Evolutionary conservation across 1,140 invertebrate species (phyloP), one percentile per base, ranked within the genome.

Genomic region (Procambarus clarkii): DNA sequence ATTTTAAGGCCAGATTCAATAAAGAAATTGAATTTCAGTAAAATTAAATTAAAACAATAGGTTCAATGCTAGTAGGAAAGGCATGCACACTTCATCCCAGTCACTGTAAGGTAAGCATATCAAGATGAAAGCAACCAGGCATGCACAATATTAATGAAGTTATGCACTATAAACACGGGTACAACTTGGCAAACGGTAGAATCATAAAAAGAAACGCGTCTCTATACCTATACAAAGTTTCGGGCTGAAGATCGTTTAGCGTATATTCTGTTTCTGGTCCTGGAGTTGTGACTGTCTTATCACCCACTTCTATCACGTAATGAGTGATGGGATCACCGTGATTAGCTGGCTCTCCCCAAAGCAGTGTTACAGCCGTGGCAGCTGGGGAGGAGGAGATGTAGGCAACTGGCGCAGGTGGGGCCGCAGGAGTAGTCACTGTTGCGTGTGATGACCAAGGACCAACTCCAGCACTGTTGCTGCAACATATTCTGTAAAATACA

Each of bases 241-340:
- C 95, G 54, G 96, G 96, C 54, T 94, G 91, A 71, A 96, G 94
- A 83, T 95, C 94, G 60, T 95, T 94, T 69, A 96, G 93, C 18
- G 93, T 93, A 81, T 93, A 93, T 86, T 94, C 92, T 15, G 93
- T 92, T 46, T 92, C 93, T 18, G 93, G 94, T 9, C 95, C 95
- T 5, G 96, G 95, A 0, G 96, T 96, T 48, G 95, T 95, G 93
- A 96, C 95, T 7, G 95, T 95, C 58, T 88, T 95, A 86, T 97
- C 97, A 45, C 96, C 96, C 44, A 97, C 93, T 88, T 98, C 97
- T 69, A 98, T 96, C 88, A 96, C 96, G 94, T 98, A 98, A 86
- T 96, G 95, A 21, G 95, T 95, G 91, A 98, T 97, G 18, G 96
- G 95, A 2, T 96, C 95, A 9, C 97, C 97, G 94, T 98, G 97